phyloP scores from a whole-genome alignment of 2,888 invertebrate species.

The Chironomus riparius region DNA sequence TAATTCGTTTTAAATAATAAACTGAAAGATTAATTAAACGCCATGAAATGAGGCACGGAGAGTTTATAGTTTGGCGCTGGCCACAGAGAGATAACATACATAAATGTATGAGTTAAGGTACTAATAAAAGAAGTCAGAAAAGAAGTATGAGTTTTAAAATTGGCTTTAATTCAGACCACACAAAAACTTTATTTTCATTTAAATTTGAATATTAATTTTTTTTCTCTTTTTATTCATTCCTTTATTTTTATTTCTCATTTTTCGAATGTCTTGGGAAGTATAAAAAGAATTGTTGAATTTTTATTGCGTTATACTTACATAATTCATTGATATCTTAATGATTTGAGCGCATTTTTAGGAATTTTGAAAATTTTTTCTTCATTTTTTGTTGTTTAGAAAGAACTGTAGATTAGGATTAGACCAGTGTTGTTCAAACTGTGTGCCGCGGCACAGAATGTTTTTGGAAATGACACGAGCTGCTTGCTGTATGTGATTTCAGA shows the following conservation, averaged over 20 bases:
- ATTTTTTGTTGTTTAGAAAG: too few species aligned
- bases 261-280: not conserved
- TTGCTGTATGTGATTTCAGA: too few species aligned
- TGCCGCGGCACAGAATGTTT: too few species aligned
- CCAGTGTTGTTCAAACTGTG: too few species aligned
- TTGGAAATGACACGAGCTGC: too few species aligned
- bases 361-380: too few species aligned
- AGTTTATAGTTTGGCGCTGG: slow-evolving; percentile 24
- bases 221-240: not conserved
- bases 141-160: slow-evolving; percentile 19
- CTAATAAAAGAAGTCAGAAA: slow-evolving; percentile 4
- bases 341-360: too few species aligned
- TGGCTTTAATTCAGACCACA: slow-evolving; percentile 23
- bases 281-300: too few species aligned
- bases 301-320: too few species aligned
- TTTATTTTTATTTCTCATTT: not conserved
- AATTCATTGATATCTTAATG: too few species aligned
- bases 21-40: slow-evolving; percentile 26
- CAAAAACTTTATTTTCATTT: slow-evolving; percentile 4
- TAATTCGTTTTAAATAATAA: slow-evolving; percentile 25
- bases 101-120: not conserved
- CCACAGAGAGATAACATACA: not conserved
- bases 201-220: slow-evolving; percentile 22
- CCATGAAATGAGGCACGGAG: slow-evolving; percentile 21
- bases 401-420: too few species aligned